phyloP scores from a whole-genome alignment of 53 echinoderm and acorn worm species.

The Arbacia lixula region DNA sequence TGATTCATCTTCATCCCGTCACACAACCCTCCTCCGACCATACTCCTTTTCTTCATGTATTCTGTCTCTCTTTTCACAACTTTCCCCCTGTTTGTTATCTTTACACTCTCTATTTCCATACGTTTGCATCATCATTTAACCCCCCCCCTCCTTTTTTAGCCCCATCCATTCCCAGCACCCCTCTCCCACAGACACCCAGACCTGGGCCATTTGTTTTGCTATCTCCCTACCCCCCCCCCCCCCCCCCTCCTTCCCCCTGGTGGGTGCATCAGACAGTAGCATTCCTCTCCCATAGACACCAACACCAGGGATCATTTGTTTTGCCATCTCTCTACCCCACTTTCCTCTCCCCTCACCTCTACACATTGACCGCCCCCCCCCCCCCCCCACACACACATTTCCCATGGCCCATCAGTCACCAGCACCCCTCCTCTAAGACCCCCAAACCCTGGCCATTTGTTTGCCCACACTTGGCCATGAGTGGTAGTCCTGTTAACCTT shows the following conservation, averaged over 20 bases:
- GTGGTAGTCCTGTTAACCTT: slow-evolving; percentile 22
- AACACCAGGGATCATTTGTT: too few relatives aligned
- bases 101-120: background rate
- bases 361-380: too few relatives aligned
- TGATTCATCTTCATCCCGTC: background rate
- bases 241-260: background rate
- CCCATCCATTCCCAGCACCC: too few relatives aligned
- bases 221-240: background rate
- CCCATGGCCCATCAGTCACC: slow-evolving; percentile 39
- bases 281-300: too few relatives aligned
- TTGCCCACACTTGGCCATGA: slow-evolving; percentile 32
- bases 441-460: slow-evolving; percentile 39
- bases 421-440: slow-evolving; percentile 11
- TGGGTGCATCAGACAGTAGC: too few relatives aligned
- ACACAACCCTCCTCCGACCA: background rate
- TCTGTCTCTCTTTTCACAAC: background rate
- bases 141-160: background rate
- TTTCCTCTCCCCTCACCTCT: background rate
- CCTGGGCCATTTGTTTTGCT: background rate
- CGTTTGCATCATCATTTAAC: too few relatives aligned
- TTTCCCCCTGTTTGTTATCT: background rate
- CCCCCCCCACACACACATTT: too few relatives aligned
- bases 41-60: background rate
- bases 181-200: too few relatives aligned
- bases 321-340: background rate